phyloP scores from a whole-genome alignment of 2,113 vertebrate species.

The Elanus axillaris region DNA sequence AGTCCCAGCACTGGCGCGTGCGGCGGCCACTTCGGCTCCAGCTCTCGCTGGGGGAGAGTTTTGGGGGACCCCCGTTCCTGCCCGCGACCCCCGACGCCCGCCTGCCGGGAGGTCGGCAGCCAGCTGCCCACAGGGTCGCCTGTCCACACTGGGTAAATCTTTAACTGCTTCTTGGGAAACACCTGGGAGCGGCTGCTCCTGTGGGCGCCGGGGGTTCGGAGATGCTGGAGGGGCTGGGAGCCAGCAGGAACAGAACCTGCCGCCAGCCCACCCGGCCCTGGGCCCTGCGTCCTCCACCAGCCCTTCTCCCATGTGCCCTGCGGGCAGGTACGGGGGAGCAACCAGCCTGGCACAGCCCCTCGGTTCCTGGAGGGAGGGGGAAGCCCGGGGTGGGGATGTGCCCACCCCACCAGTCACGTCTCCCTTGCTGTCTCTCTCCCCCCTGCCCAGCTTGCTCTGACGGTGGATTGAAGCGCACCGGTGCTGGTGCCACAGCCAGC shows the following conservation, averaged over 20 bases:
- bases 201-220: neutral
- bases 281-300: neutral
- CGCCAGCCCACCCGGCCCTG: rapidly evolving
- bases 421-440: conserved; percentile 21
- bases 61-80: neutral
- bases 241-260: neutral
- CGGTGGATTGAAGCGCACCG: conserved; percentile 10
- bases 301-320: neutral
- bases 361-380: neutral
- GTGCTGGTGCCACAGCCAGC: neutral
- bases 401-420: neutral
- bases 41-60: neutral
- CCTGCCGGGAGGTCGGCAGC: neutral
- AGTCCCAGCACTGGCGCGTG: neutral
- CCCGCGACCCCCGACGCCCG: neutral
- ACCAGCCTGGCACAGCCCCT: neutral
- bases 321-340: neutral
- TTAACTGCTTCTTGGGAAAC: conserved; percentile 61
- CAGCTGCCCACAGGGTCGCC: conserved; percentile 34
- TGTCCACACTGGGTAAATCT: conserved; percentile 49
- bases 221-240: neutral
- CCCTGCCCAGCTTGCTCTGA: conserved; percentile 32
- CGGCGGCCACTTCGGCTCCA: neutral
- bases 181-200: neutral
- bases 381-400: neutral